phyloP scores from a whole-genome alignment of 2,888 invertebrate species.

The Argynnis bischoffii region DNA sequence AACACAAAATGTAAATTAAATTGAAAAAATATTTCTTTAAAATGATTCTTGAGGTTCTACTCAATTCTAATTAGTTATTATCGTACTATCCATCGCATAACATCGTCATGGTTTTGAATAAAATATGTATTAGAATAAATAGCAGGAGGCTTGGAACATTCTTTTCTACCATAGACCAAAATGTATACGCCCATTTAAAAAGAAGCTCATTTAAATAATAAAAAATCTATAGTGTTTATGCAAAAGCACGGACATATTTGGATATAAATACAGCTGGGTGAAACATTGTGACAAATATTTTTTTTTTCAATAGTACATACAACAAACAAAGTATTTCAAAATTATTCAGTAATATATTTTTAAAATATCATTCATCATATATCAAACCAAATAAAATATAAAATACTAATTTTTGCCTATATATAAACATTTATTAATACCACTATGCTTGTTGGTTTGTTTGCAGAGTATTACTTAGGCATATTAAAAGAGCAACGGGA shows the following conservation, averaged over 20 bases:
- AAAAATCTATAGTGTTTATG: slow-evolving; percentile 16
- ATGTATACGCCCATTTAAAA: slow-evolving; percentile 41
- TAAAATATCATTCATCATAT: too few species aligned
- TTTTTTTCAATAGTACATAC: slow-evolving; percentile 6
- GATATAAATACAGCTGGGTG: slow-evolving; percentile 17
- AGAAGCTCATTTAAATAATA: slow-evolving; percentile 17
- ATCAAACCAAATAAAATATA: too few species aligned
- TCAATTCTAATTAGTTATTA: slow-evolving; percentile 59
- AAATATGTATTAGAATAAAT: slow-evolving; percentile 66
- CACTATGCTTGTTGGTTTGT: too few species aligned
- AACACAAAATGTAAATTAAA: too few species aligned
- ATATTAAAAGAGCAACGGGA: too few species aligned
- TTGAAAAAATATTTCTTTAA: not conserved
- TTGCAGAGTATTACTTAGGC: too few species aligned
- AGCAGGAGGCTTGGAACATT: slow-evolving; percentile 62
- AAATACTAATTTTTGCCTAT: too few species aligned
- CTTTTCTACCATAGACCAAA: slow-evolving; percentile 12
- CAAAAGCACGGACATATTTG: slow-evolving; percentile 14
- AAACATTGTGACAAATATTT: slow-evolving; percentile 1
- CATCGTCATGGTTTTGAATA: slow-evolving; percentile 69
- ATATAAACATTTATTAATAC: too few species aligned
- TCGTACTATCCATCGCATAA: slow-evolving; percentile 56
- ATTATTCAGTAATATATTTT: too few species aligned
- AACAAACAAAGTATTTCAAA: too few species aligned
- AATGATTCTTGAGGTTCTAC: slow-evolving; percentile 41